Base-by-base conservation (phyloP, 2,888 invertebrate genomes). In the Cerceris rybyensis region DNA sequence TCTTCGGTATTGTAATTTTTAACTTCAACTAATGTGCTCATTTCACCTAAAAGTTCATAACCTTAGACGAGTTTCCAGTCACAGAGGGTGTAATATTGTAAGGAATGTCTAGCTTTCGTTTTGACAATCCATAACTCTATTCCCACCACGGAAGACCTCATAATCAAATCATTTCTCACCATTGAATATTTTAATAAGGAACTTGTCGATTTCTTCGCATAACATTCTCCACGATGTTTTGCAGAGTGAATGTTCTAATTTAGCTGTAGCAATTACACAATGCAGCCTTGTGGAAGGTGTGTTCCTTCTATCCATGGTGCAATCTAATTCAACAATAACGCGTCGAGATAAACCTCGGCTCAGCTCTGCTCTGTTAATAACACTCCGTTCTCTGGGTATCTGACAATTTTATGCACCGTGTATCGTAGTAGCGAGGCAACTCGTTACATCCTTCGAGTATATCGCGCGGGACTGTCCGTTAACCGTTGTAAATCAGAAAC, bases 351-450 rank as follows among this genome's bases (percentile, higher is more conserved):
- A 57, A 60, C 55, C 60, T 60, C 49, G 54, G 46, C 61, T 61
- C 54, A 60, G 60, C 39, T 28, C 60, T 9, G 68, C 43, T 61
- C 59, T 39, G 49, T 61, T 55, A 73, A 70, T 70, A 70, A 64
- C 64, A 64, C 52, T 59, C 16, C 54, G 59, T 46, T 13, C 42
- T 4, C 7, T 52, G 46, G 65, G 58, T 59, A 70, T 59, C 65
- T 52, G 64, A 59, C 65, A 70, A 75, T 75, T 75, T 70, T 65
- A 70, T 64, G 70, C 70, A 70, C 54, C 64, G 65, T 52, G 64
- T 73, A 61, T 68, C 68, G 42, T 49, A 57, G 68, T 73, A 74
- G 66, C 52, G 14, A 55, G 42, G 54, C 46, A 66, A 61, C 57
- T 28, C 42, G 7, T 46, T 46, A 46, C 60, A 46, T 60, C 60